Evolutionary conservation across 2,113 vertebrate genomes (phyloP).

Genomic region (Heteronetta atricapilla): DNA sequence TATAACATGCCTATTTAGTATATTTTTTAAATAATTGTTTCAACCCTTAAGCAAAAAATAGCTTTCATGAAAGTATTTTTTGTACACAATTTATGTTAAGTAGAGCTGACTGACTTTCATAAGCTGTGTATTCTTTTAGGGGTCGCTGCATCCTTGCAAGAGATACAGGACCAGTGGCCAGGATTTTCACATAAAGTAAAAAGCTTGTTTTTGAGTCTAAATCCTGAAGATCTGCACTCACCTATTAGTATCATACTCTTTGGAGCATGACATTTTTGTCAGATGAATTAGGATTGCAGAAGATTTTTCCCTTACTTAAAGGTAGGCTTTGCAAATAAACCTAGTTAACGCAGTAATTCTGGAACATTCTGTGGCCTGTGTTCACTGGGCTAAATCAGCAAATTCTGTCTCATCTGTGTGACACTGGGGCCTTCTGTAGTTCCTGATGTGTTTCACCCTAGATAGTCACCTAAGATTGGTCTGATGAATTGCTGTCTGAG

Average conservation of each 20-base stretch:
- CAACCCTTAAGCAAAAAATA: neutral
- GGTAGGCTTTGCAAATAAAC: neutral
- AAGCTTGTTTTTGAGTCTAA: neutral
- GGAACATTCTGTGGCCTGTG: neutral
- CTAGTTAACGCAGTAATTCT: neutral
- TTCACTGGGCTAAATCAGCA: neutral
- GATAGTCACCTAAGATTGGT: neutral
- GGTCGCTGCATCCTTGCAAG: neutral
- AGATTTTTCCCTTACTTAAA: neutral
- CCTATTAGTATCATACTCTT: neutral
- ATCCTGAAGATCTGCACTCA: neutral
- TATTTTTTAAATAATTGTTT: neutral
- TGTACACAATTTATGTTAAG: neutral
- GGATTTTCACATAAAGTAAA: neutral
- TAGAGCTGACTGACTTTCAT: neutral
- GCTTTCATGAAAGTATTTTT: neutral
- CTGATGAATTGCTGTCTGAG: neutral
- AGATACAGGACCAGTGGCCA: neutral
- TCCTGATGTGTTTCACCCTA: neutral
- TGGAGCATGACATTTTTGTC: neutral
- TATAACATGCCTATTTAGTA: neutral
- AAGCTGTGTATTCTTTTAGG: neutral
- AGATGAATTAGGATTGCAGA: neutral
- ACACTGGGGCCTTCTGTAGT: accelerated
- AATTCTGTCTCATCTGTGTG: neutral